phyloP scores from a whole-genome alignment of 2,797 vertebrate genomes.

The Gymnopithys bicolor region DNA sequence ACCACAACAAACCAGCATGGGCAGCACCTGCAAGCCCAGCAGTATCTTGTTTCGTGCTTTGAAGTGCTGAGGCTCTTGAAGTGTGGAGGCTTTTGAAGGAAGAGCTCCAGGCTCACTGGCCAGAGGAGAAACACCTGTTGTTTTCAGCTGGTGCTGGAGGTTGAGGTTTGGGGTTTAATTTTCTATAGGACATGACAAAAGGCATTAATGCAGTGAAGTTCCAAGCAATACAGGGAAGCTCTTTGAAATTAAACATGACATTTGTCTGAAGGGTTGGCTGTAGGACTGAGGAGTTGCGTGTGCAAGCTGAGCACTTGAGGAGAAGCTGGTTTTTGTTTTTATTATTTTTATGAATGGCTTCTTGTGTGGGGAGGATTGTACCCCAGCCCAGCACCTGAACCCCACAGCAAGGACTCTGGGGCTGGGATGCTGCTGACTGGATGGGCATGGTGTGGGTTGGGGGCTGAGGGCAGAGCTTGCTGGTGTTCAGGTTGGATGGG shows the following conservation, averaged over 20 bases:
- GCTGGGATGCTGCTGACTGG: not conserved
- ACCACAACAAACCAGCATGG: not conserved
- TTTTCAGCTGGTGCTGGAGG: not conserved
- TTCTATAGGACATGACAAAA: accelerated
- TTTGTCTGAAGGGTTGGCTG: not conserved
- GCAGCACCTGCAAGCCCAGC: not conserved
- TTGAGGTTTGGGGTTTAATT: not conserved
- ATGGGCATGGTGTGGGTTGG: accelerated
- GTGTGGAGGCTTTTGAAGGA: not conserved
- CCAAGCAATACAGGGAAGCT: not conserved
- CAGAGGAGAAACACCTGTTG: not conserved
- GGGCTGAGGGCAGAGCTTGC: not conserved
- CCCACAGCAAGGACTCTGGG: not conserved
- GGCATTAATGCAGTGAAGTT: not conserved
- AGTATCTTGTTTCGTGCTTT: accelerated
- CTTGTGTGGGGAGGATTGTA: accelerated
- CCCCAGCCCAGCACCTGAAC: not conserved
- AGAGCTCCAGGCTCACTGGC: not conserved
- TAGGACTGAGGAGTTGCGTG: not conserved
- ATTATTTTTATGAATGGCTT: not conserved
- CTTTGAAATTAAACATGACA: not conserved
- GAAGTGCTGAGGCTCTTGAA: not conserved
- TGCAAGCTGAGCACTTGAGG: not conserved
- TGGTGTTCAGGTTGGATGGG: accelerated
- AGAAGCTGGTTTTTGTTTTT: accelerated